Base-by-base conservation (phyloP, 30 jellyfish, hydroid and myxozoan genomes). In the Aurelia aurita region DNA sequence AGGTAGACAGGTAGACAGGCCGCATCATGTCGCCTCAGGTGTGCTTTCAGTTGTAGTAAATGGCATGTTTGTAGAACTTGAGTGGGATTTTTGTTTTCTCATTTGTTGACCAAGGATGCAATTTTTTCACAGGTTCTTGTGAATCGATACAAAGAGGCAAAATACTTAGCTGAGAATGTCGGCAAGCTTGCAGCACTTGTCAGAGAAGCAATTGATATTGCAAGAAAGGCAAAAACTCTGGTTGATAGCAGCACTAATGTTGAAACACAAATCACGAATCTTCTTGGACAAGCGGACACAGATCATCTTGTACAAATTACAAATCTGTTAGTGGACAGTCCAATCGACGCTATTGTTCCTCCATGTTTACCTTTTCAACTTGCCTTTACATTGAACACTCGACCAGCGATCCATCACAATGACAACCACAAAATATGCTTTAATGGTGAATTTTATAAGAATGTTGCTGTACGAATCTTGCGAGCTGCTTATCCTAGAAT, bases 371-470 rank as follows among this genome's bases (percentile, higher is more conserved):
- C 76, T 2, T 76, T 76, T 34, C n/a, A 76, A 9, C 54, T 76
- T 32, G 74, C 59, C 46, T 76, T 76, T 61, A 76, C 64, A 0
- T 18, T 76, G 39, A 58, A 76, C 19, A 59, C 77, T 2, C 28
- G 44, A 59, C 60, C 31, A 43, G 63, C 54, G 25, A n/a, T 39
- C 15, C n/a, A 14, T 3, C 64, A 76, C 44, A 35, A 20, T 57
- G 87, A 64, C 13, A 23, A n/a, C 64, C 32, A 23, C 25, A 53
- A 62, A 28, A 59, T 76, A 35, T 76, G 87, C 87, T 76, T 76
- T 22, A 76, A 76, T 27, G 87, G 87, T n/a, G 87, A 76, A 26
- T 76, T 76, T 23, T 76, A 57, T 35, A 21, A 76, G 66, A 76
- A 76, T 58, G 66, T 76, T 32, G 87, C 65, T 29, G 32, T 58